These are phyloP conservation scores for Gymnoscopelus braueri DNA, from an alignment of 2,797 vertebrate genomes.

Conservation along the genomic window DNA sequence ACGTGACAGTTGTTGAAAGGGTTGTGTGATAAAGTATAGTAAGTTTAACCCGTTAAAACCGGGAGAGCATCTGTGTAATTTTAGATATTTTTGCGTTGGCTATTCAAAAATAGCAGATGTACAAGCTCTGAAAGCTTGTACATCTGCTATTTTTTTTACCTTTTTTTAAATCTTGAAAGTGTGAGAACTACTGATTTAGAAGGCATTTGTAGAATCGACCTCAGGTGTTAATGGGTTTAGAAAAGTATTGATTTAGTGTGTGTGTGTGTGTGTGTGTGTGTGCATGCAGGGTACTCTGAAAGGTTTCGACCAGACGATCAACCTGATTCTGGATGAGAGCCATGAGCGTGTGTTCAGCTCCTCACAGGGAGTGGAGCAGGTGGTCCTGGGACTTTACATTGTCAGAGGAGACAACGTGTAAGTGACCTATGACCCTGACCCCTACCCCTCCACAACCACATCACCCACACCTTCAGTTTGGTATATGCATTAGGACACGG, in stretches of 20 bases:
- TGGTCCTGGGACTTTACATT: constrained; percentile 97
- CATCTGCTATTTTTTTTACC: neutral
- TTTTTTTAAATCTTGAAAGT: too few species aligned
- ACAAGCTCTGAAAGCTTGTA: too few species aligned
- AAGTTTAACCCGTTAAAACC: too few species aligned
- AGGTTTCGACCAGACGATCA: constrained; percentile 99
- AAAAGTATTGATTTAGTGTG: neutral
- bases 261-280: constrained; percentile 24
- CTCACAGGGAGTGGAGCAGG: constrained; percentile 97
- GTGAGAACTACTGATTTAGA: too few species aligned
- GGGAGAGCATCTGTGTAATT: too few species aligned
- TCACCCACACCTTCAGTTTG: neutral
- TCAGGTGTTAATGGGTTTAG: too few species aligned
- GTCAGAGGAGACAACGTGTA: constrained; percentile 98
- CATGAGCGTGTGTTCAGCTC: constrained; percentile 99
- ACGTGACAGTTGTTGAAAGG: too few species aligned
- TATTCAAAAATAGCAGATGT: too few species aligned
- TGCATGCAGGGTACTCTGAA: constrained; percentile 91
- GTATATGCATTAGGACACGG: neutral
- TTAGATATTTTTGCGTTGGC: too few species aligned
- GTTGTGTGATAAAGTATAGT: too few species aligned
- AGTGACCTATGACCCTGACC: constrained; percentile 69
- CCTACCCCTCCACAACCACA: neutral
- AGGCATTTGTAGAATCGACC: too few species aligned
- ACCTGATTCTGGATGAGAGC: constrained; percentile 98